Evolutionary conservation across 1,140 invertebrate genomes (phyloP), one percentile per base, ranked within the genome.

Genomic region (Lasaia peninsularis): DNA sequence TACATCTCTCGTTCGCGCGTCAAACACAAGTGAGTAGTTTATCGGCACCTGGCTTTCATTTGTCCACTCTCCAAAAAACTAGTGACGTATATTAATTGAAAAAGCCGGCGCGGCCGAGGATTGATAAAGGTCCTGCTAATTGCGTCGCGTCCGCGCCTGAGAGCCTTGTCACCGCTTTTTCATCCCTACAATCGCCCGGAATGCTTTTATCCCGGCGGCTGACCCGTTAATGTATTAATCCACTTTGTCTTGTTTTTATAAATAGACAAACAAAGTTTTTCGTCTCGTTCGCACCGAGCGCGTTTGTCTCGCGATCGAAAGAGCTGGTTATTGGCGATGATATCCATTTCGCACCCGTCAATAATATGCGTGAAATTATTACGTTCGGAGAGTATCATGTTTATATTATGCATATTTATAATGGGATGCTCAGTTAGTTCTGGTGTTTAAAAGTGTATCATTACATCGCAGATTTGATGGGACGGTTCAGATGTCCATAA

Each of bases 151-250:
- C 58, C 56, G 56, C 54, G 40, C 58, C 57, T 37, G 52, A 63
- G 67, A 66, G 62, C 51, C 69, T 63, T 73, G 75, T 77, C 75
- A 77, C 73, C 69, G 60, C 75, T 63, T 78, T 78, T 77, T 75
- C 76, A 49, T 40, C 56, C 55, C 74, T 73, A 81, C 80, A 83
- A 67, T 59, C 56, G 65, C 65, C 74, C 70, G 76, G 79, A 84
- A 84, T 82, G 80, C 79, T 82, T 84, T 86, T 82, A 83, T 77
- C 63, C 72, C 68, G 71, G 75, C 78, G 75, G 52, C 63, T 65
- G 73, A 73, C 78, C 78, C 66, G 70, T 78, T 86, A 82, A 84
- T 84, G 82, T 86, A 79, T 86, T 86, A 86, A 86, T 84, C 78
- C 79, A 86, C 77, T 83, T 80, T 73, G 75, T 66, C 77, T 73